Evolutionary conservation across 2,888 invertebrate species (phyloP).

Genomic region (Spilosoma lubricipeda): DNA sequence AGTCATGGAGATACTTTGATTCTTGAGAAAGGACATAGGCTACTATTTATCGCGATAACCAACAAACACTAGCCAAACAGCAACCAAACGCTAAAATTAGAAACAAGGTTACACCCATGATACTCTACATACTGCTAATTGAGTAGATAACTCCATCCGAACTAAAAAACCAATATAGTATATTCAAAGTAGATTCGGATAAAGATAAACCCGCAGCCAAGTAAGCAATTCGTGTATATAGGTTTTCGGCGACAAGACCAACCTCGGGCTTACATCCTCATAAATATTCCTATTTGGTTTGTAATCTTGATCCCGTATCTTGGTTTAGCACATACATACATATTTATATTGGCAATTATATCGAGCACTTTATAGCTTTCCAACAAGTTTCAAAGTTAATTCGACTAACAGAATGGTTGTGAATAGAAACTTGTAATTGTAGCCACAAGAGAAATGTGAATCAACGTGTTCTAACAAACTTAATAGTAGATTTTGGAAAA

Average conservation of each 20-base stretch:
- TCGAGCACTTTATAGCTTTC: neutral
- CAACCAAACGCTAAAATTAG: too few species aligned
- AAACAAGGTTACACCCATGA: too few species aligned
- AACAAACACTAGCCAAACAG: too few species aligned
- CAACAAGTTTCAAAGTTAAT: neutral
- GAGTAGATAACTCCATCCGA: neutral
- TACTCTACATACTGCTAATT: too few species aligned
- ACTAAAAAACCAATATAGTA: neutral
- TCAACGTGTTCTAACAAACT: neutral
- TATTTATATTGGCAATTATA: slow-evolving; percentile 1
- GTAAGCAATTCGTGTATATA: neutral
- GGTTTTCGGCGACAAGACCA: neutral
- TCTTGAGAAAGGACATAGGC: too few species aligned
- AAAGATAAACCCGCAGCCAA: neutral
- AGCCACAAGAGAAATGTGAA: neutral
- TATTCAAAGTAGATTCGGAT: neutral
- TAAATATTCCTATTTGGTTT: slow-evolving; percentile 1
- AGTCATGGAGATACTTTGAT: too few species aligned
- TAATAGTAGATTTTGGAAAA: neutral
- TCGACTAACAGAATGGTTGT: neutral
- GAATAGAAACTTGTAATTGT: neutral
- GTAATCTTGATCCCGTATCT: neutral
- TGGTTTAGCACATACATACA: neutral
- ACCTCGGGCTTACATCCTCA: neutral
- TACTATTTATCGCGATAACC: too few species aligned